phyloP scores from a whole-genome alignment of 2,113 vertebrate species.

The Formicarius rufipectus region DNA sequence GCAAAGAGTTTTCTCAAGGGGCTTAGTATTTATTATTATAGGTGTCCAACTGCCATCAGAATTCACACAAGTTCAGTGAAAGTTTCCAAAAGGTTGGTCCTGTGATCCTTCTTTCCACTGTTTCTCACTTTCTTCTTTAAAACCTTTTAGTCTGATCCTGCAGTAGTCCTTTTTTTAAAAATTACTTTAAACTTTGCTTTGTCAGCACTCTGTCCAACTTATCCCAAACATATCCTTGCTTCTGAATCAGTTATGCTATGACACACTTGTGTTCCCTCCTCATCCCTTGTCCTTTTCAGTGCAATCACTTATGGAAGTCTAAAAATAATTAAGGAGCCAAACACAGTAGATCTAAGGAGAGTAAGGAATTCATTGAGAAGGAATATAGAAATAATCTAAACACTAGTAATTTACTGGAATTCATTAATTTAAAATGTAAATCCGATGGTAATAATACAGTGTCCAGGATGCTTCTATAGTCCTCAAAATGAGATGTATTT shows the following conservation, averaged over 20 bases:
- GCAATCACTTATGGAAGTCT: background rate
- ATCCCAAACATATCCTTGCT: background rate
- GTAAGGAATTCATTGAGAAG: background rate
- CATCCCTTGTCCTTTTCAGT: background rate
- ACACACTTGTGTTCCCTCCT: background rate
- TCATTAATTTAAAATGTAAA: background rate
- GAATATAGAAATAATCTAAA: background rate
- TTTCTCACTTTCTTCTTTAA: background rate
- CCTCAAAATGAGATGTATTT: background rate
- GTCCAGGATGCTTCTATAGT: constrained; percentile 35
- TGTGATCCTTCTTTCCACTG: background rate
- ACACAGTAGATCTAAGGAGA: background rate
- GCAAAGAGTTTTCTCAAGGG: background rate
- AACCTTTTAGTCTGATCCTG: background rate
- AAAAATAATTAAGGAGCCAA: background rate
- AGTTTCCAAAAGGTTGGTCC: background rate
- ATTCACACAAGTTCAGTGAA: background rate
- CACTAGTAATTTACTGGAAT: background rate
- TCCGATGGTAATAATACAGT: background rate
- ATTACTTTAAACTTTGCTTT: background rate
- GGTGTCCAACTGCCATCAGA: background rate
- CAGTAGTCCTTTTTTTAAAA: background rate
- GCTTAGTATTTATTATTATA: background rate
- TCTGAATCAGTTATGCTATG: background rate
- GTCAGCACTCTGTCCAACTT: background rate